Conservation (phyloP, 2,113 vertebrate species). For the Muntiacus reevesi region DNA sequence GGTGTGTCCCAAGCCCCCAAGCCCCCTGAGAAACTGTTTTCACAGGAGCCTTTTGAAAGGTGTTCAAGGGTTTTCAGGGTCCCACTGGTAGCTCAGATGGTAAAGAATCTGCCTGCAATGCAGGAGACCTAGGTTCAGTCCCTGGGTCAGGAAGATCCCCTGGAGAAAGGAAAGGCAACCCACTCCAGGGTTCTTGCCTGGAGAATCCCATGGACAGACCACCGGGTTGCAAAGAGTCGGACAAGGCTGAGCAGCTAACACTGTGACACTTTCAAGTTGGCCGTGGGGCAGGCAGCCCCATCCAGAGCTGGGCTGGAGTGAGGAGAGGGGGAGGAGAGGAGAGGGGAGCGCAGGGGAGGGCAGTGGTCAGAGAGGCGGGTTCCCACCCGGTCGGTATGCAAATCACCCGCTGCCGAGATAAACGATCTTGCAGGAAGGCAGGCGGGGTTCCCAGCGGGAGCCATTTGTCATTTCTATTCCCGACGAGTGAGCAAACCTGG, state of each 20-base stretch:
- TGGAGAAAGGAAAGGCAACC: background rate
- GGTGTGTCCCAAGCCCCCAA: background rate
- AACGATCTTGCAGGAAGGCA: constrained; percentile 11
- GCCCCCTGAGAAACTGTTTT: background rate
- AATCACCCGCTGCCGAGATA: background rate
- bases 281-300: fast-evolving
- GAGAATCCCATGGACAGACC: background rate
- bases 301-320: background rate
- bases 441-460: constrained; percentile 47
- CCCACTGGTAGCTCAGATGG: background rate
- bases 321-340: background rate
- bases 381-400: constrained; percentile 17
- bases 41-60: background rate
- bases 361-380: fast-evolving
- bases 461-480: constrained; percentile 53
- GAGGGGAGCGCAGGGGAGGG: background rate
- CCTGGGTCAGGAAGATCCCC: background rate
- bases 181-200: background rate
- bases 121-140: background rate
- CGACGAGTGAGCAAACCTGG: fast-evolving
- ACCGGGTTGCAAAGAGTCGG: background rate
- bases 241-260: background rate
- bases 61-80: background rate
- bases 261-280: background rate
- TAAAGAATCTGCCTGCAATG: background rate